Conservation (phyloP, 2,113 vertebrate genomes). For the Puffinus mauretanicus region DNA sequence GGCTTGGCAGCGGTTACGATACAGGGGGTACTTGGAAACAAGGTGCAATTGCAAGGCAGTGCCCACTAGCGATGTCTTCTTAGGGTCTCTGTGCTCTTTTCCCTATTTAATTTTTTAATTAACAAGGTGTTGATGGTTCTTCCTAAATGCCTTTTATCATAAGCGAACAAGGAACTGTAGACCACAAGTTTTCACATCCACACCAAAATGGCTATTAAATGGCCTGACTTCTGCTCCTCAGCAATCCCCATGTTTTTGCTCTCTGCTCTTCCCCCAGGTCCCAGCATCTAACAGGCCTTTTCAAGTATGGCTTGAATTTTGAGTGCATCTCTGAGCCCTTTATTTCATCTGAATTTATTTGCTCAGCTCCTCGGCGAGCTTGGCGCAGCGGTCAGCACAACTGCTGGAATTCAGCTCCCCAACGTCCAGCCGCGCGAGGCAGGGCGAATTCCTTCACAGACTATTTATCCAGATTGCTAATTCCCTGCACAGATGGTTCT, state of each 20-base stretch:
- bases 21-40: neutral
- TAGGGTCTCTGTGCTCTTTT: neutral
- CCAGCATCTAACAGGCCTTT: neutral
- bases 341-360: neutral
- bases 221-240: neutral
- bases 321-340: neutral
- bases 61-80: fast-evolving
- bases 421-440: slow-evolving; percentile 24
- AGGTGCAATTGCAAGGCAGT: neutral
- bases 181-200: neutral
- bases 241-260: fast-evolving
- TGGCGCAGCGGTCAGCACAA: slow-evolving; percentile 12
- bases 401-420: slow-evolving; percentile 47
- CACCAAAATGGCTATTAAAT: fast-evolving
- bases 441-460: slow-evolving; percentile 61
- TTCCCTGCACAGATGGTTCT: slow-evolving; percentile 71
- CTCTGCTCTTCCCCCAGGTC: neutral
- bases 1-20: fast-evolving
- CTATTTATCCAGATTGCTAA: slow-evolving; percentile 68
- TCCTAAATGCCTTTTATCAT: fast-evolving
- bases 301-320: neutral
- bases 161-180: neutral
- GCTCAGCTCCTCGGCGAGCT: neutral
- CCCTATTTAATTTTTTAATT: neutral
- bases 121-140: fast-evolving